Percentiles rank a stretch among this genome's conserved stretches.
Conservation (phyloP, 2,888 invertebrate genomes). For the Cryptus viduatorius region DNA sequence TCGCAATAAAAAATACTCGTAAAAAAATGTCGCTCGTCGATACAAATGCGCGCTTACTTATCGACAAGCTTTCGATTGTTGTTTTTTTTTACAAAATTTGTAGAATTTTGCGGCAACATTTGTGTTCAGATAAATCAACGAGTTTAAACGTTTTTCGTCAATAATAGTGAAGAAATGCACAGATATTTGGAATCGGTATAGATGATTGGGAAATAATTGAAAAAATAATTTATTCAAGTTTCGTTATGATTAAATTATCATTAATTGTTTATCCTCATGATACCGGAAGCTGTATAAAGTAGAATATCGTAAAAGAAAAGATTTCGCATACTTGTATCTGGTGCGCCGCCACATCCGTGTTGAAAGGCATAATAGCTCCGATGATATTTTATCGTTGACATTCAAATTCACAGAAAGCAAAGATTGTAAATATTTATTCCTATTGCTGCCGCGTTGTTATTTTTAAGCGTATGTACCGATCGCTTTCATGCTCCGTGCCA, state of each 20-base stretch:
- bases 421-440: background rate
- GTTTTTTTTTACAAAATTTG: background rate
- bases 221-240: background rate
- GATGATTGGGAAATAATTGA: background rate
- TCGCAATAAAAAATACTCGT: background rate
- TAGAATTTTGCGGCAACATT: background rate
- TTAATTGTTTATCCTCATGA: background rate
- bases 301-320: slow-evolving; percentile 19
- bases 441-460: no score
- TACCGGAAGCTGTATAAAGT: background rate
- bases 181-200: background rate
- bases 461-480: background rate
- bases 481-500: background rate
- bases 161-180: background rate
- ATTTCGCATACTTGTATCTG: slow-evolving; percentile 86
- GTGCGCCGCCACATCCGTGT: slow-evolving; percentile 91
- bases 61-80: background rate
- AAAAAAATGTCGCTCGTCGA: background rate
- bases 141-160: background rate
- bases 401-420: background rate
- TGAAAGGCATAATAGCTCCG: slow-evolving; percentile 88
- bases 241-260: background rate
- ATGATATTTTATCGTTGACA: background rate
- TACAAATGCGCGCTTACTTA: background rate
- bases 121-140: background rate